Base-by-base conservation (phyloP, 2,113 vertebrate genomes). In the Eubucco bourcierii region DNA sequence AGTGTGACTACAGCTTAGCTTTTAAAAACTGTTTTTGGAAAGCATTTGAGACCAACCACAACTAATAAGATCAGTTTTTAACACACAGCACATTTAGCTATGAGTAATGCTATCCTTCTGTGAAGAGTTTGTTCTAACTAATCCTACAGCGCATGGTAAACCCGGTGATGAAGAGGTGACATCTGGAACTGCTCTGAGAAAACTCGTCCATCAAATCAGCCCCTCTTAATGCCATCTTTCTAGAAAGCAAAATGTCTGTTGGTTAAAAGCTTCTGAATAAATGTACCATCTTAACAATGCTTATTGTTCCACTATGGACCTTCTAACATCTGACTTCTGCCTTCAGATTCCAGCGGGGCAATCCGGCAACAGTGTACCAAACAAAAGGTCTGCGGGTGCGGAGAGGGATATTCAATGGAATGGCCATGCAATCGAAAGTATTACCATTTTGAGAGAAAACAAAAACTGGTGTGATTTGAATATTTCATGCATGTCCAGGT, bases 371-470 rank as follows among this genome's bases (percentile, higher is more conserved):
- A 66, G 47, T 52, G 80, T 68, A 90, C 76, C 79, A 83, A 95
- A 94, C 7, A 88, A 95, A 76, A 95, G 73, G 90, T 95, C 96
- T 92, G 95, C 94, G 95, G 93, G 97, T 97, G 97, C 97, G 94
- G 66, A 92, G 83, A 91, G 87, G 66, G 89, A 96, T 97, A 96
- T 96, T 97, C 95, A 93, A 98, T 98, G 98, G 94, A 97, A 98
- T 98, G 98, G 97, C 93, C 98, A 98, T 98, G 98, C 98, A 98
- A 93, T 94, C 96, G 94, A 90, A 97, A 96, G 90, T 74, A 94
- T 91, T 84, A 29, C 31, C 17, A 21, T 93, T 95, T 90, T 87
- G 95, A 33, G 64, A 95, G 84, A 93, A 93, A 95, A 85, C 70
- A 97, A 94, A 86, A 95, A 96, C 66, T 93, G 90, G 97, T 90